Base-by-base conservation (phyloP, 2,888 invertebrate species). In the Acleris cristana region DNA sequence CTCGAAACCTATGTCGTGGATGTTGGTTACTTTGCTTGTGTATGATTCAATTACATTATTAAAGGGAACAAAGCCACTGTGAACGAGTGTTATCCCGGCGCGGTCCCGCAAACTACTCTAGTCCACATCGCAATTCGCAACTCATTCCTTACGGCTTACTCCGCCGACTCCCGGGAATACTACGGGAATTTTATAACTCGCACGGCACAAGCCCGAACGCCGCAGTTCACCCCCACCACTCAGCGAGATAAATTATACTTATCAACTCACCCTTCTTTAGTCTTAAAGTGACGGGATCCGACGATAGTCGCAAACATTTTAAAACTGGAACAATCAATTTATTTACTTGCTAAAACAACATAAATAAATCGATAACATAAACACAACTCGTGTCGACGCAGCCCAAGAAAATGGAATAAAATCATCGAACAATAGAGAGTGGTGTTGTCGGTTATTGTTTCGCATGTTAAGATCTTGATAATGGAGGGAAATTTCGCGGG, bases 271-370 rank as follows among this genome's bases (percentile, higher is more conserved):
- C 98, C 95, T 97, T 95, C 94, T 96, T 97, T 89, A 98, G 95
- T 94, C 97, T 97, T 91, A 98, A 93, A 86, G 96, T 97, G 85
- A 98, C 97, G 82, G 97, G 96, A 94, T 97, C 97, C 92, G 96
- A 95, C 77, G 98, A 97, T 85, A 98, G 95, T 87, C 98, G 96
- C 87, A 98, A 95, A 94, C 98, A 98, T 96, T 97, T 98, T 94
- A 98, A 94, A 93, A 98, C 97, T 97, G 95, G 80, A 96, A 96
- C 89, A 92, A 85, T 82, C 76, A 82, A 82, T 76, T 73, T 71
- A 70, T 76, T 74, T 70, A 72, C 72, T 73, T 71, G 70, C 72
- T 72, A 70, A 72, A 60, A 71, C 68, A 69, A 73, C 70, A 73
- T 70, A 69, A 71, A 68, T 62, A 71, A 52, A 65, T 63, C 58